Evolutionary conservation across 2,888 invertebrate genomes (phyloP), one percentile per base, ranked within the genome.

Genomic region (Enchytraeus crypticus): DNA sequence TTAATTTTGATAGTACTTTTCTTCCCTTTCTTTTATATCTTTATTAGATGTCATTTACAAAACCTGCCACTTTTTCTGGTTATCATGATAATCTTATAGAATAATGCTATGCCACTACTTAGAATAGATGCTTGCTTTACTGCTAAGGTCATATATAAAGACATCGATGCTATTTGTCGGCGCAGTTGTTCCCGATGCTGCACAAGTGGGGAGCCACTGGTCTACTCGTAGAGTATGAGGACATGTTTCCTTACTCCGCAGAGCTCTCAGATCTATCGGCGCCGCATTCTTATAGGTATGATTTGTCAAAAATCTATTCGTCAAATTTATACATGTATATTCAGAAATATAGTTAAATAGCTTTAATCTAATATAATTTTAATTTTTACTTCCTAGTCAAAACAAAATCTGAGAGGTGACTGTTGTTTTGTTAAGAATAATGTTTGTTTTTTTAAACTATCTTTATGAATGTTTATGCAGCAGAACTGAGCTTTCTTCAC

Each of bases 201-300:
- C 73, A 71, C 51, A 65, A 70, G 59, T 72, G 74, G 70, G 82
- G 89, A n/a, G 88, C 86, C 0, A 90, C 87, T 29, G 89, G 88
- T 0, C 73, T 91, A 18, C 79, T 90, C 3, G 81, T 91, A 38
- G 90, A 91, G 74, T 91, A 90, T 74, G 90, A 91, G 76, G 90
- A 91, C 71, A 89, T 88, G 87, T 90, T 90, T 77, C 90, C 90
- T 0, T 91, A 86, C 74, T 77, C 81, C 34, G 86, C 84, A 5
- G 69, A 73, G 11, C 76, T 88, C 5, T 76, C 75, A 32, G 84
- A 84, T 67, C 78, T 88, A 46, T 82, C 85, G 47, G 85, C 87
- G 3, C 78, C 76, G 1, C 85, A 87, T 74, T 83, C 85, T 58
- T 91, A 90, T 73, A 79, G 84, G 1, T 66, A 21, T 29, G 57